Base-by-base conservation (phyloP, 1,140 invertebrate genomes). In the Drosophila orosa region DNA sequence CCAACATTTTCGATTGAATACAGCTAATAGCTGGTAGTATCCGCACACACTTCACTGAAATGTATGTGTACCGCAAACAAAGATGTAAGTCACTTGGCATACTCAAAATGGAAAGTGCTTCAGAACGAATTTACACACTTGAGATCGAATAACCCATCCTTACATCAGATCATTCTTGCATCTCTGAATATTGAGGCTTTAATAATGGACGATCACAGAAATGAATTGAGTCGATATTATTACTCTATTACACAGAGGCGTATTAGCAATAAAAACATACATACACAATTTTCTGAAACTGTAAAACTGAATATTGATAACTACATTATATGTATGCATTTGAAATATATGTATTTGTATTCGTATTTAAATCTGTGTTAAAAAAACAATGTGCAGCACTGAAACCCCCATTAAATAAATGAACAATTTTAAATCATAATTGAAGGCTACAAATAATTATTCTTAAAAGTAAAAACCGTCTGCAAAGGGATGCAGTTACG, bases 71-170 rank as follows among this genome's bases (percentile, higher is more conserved):
- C 15, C 13, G 13, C 22, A 45, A 24, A 44, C 10, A 22, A 25
- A 62, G 17, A 27, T 24, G 9, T n/a, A 35, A 25, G 25, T 7
- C 24, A n/a, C 31, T 29, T 35, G 29, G 17, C 33, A 31, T 56
- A 25, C 47, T 22, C 48, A 17, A 44, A 65, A 57, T 35, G 22
- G 7, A 44, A 62, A 65, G 69, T 67, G 58, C 35, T 63, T 62
- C 40, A 76, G 39, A 66, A 76, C 80, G 76, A 85, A 85, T 83
- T 83, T 77, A 85, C 66, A 73, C 60, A 67, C 72, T 65, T 52
- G 52, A 65, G 61, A 63, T 57, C 50, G 25, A 80, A 63, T 10
- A 42, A 62, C 1, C n/a, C 12, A 31, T 52, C 40, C 39, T 52
- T 47, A 39, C 56, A 79, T 44, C 39, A 44, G 37, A 50, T 3